Percentiles rank a stretch among this genome's conserved stretches.
Conservation (phyloP, 2,113 vertebrate species). For the Cyprinodon variegatus region DNA sequence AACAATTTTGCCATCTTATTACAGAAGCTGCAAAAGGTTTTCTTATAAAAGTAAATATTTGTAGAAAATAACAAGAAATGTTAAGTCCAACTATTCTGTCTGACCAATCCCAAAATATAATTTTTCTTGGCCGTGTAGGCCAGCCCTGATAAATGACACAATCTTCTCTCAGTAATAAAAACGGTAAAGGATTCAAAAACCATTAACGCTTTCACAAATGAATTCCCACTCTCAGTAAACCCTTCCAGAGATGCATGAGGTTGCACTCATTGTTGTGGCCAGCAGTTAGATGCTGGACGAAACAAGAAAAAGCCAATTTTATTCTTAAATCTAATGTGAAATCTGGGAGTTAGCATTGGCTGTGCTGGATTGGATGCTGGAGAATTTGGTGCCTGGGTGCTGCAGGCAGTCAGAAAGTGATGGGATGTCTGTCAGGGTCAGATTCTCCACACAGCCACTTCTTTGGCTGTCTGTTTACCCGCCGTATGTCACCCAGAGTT, state of each 20-base stretch:
- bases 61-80: neutral
- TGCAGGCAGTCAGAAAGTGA: neutral
- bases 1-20: neutral
- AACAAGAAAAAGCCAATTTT: neutral
- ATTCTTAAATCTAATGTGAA: neutral
- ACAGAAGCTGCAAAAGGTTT: neutral
- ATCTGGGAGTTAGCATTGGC: neutral
- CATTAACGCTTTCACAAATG: neutral
- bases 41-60: neutral
- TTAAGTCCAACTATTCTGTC: neutral
- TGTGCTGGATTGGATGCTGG: neutral
- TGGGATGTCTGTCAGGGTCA: slow-evolving; percentile 1
- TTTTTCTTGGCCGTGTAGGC: neutral
- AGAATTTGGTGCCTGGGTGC: neutral
- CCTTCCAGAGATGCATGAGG: neutral
- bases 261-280: neutral
- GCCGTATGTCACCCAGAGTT: neutral
- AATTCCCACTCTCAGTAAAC: neutral
- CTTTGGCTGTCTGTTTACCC: neutral
- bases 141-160: neutral
- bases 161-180: neutral
- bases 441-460: neutral
- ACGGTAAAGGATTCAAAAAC: neutral
- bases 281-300: neutral
- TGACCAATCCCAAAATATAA: neutral